phyloP scores from a whole-genome alignment of 2,113 vertebrate genomes.

The Tichodroma muraria region DNA sequence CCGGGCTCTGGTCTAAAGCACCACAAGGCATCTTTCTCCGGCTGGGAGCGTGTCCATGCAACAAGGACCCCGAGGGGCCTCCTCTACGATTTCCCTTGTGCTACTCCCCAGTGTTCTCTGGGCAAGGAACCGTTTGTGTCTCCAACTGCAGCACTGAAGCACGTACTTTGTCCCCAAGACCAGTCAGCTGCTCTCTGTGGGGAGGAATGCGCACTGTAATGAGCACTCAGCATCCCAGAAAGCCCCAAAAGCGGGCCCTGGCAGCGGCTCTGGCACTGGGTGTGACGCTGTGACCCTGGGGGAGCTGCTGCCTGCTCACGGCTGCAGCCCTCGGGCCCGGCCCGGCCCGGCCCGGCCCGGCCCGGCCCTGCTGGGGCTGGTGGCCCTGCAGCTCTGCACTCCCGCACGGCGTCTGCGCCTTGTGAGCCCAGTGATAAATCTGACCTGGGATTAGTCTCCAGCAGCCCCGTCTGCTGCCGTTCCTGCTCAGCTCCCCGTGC shows the following conservation, averaged over 20 bases:
- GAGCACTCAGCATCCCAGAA: not conserved
- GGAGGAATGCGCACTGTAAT: not conserved
- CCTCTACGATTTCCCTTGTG: fast-evolving
- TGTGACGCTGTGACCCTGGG: not conserved
- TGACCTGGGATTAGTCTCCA: not conserved
- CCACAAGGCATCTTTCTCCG: not conserved
- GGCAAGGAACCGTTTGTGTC: not conserved
- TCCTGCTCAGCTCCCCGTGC: not conserved
- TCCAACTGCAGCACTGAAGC: not conserved
- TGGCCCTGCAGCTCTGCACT: not conserved
- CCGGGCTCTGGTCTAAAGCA: not conserved
- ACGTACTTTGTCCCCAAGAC: fast-evolving
- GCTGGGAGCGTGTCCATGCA: not conserved
- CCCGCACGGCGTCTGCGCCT: fast-evolving
- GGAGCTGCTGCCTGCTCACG: not conserved
- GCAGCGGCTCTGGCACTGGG: fast-evolving
- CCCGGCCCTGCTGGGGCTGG: not conserved
- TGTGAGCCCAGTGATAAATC: not conserved
- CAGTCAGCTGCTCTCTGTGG: not conserved
- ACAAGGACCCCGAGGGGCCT: not conserved
- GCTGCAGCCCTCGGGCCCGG: fast-evolving
- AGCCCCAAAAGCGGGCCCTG: not conserved
- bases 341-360: not conserved
- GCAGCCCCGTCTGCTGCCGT: not conserved
- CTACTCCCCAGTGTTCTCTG: not conserved